A percentile compares a stretch with the other conserved stretches of the same genome.
These are phyloP conservation scores for Pygathrix nemaeus DNA, from an alignment of 2,113 vertebrate species.

Conservation along the genomic window DNA sequence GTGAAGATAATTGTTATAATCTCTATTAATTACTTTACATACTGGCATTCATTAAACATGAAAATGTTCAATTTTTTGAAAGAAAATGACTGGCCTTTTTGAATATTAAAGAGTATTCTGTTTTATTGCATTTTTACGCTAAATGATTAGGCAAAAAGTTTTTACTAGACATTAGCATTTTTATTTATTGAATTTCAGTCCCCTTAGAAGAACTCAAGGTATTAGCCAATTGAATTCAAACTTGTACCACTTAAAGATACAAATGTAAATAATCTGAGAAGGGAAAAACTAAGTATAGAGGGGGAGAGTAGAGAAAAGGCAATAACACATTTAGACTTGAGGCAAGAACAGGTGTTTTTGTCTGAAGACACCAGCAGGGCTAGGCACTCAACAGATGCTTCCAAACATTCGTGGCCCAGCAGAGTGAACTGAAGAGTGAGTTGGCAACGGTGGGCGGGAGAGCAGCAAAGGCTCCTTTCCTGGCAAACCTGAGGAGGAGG, in stretches of 20 bases:
- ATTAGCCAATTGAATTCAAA: neutral
- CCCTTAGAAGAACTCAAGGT: neutral
- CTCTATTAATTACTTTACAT: neutral
- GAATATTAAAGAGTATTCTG: neutral
- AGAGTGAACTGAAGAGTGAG: accelerated
- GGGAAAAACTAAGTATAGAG: neutral
- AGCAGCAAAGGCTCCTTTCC: neutral
- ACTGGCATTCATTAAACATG: neutral
- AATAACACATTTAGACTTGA: neutral
- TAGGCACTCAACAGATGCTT: accelerated
- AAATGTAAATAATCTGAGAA: neutral
- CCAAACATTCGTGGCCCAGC: accelerated
- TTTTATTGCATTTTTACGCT: neutral
- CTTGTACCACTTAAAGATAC: neutral
- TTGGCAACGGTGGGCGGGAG: neutral
- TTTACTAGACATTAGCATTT: neutral
- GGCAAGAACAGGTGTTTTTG: neutral
- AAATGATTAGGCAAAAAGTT: neutral
- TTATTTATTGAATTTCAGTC: neutral
- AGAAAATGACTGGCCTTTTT: neutral
- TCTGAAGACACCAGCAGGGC: too few relatives aligned
- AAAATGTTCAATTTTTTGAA: neutral
- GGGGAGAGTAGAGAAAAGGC: neutral
- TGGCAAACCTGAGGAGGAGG: neutral
- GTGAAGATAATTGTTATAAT: neutral